These are phyloP conservation scores for Hylaeus anthracinus DNA, from an alignment of 1,140 invertebrate species.

Conservation along the genomic window DNA sequence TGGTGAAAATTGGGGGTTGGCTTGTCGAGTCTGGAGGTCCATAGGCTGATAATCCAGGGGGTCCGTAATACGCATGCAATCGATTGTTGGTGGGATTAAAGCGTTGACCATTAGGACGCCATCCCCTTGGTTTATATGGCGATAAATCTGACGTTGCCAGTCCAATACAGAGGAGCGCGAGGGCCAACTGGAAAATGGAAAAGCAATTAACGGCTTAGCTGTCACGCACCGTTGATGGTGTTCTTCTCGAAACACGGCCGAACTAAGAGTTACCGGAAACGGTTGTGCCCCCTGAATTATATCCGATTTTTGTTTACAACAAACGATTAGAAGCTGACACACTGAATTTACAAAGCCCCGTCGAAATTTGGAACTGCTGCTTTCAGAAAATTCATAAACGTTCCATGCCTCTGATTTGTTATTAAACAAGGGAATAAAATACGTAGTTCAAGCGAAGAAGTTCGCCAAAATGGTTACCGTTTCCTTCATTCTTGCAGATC, in stretches of 20 bases:
- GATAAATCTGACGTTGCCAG: constrained; percentile 56
- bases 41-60: constrained; percentile 58
- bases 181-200: constrained; percentile 56
- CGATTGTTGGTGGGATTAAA: constrained; percentile 67
- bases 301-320: no score
- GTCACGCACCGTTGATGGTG: constrained; percentile 10
- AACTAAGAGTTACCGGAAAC: constrained; percentile 2
- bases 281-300: background rate
- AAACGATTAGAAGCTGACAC: no score
- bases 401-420: no score
- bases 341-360: no score
- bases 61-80: constrained; percentile 61
- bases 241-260: constrained; percentile 2
- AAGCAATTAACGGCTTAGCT: constrained; percentile 41
- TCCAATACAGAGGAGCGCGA: constrained; percentile 58
- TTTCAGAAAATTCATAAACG: background rate
- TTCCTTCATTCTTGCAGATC: constrained; percentile 39
- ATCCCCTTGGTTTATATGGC: constrained; percentile 70
- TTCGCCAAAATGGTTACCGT: constrained; percentile 36
- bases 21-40: constrained; percentile 60
- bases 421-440: no score
- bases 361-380: background rate
- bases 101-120: constrained; percentile 71
- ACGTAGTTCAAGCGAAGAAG: no score
- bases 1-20: constrained; percentile 55